phyloP scores from a whole-genome alignment of 2,888 invertebrate species.

The Epiblema foenella region DNA sequence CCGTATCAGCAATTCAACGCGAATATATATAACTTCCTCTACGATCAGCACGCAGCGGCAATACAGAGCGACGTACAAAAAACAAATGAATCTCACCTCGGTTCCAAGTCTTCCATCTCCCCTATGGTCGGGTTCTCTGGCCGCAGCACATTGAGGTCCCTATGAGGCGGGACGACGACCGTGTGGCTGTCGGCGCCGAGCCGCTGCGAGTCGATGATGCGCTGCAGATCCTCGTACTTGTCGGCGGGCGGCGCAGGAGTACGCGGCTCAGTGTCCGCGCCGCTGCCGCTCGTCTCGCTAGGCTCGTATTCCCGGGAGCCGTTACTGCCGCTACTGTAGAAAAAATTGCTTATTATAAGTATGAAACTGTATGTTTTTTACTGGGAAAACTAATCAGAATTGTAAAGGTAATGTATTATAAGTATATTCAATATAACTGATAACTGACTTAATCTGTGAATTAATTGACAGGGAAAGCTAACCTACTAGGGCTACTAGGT shows the following conservation, averaged over 20 bases:
- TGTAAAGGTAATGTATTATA: neutral
- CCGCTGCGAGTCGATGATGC: slow-evolving; percentile 80
- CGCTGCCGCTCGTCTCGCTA: slow-evolving; percentile 72
- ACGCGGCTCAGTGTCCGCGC: slow-evolving; percentile 63
- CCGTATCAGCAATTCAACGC: too few relatives aligned
- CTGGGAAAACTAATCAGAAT: too few relatives aligned
- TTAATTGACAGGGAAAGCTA: neutral
- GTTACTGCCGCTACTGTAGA: slow-evolving; percentile 72
- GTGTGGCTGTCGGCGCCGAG: slow-evolving; percentile 82
- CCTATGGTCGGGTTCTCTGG: slow-evolving; percentile 89
- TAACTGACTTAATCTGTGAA: neutral
- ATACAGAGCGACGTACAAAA: neutral
- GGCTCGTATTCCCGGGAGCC: slow-evolving; percentile 78
- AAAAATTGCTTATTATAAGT: slow-evolving; percentile 34
- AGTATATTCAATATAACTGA: neutral
- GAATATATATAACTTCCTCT: too few relatives aligned
- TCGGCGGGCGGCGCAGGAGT: slow-evolving; percentile 82
- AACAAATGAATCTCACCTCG: slow-evolving; percentile 73
- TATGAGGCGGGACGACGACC: slow-evolving; percentile 78
- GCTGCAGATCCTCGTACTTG: slow-evolving; percentile 86
- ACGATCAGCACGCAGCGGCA: too few relatives aligned
- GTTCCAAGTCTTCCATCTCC: slow-evolving; percentile 86
- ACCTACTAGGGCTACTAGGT: too few relatives aligned
- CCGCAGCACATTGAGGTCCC: slow-evolving; percentile 81
- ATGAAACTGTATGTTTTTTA: neutral